These are phyloP conservation scores for Myiothlypis coronata DNA, from an alignment of 2,797 vertebrate species.

Conservation along the genomic window DNA sequence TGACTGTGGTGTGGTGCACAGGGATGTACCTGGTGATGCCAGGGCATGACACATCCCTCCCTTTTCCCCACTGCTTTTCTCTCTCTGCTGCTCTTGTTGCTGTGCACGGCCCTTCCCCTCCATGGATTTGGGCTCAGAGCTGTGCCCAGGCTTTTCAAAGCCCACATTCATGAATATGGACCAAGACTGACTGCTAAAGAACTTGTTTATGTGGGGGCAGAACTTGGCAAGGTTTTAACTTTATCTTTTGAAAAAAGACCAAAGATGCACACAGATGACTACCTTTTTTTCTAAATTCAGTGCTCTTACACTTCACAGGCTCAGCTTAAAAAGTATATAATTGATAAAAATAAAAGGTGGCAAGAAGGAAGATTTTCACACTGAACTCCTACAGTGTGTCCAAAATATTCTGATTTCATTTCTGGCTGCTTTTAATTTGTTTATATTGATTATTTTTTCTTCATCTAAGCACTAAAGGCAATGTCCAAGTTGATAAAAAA, in stretches of 20 bases:
- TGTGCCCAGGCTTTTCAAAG: not conserved
- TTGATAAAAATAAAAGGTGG: not conserved
- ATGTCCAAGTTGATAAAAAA: not conserved
- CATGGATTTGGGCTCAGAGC: not conserved
- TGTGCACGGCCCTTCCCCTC: not conserved
- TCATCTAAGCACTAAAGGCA: not conserved
- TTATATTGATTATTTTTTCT: not conserved
- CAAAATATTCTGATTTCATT: not conserved
- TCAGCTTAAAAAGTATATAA: not conserved
- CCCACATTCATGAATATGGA: not conserved
- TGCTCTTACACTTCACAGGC: not conserved
- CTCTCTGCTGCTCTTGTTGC: not conserved
- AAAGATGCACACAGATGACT: not conserved
- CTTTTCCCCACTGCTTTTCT: not conserved
- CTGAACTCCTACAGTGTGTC: not conserved
- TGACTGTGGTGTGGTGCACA: rapidly evolving
- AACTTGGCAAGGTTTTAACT: not conserved
- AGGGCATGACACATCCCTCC: not conserved
- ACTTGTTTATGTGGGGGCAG: not conserved
- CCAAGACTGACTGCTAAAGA: not conserved
- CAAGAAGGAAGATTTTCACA: not conserved
- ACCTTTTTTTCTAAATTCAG: not conserved
- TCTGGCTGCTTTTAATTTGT: not conserved
- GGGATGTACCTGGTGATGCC: no score
- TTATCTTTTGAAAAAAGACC: not conserved